phyloP scores from a whole-genome alignment of 2,113 vertebrate species.

The Alectura lathami region DNA sequence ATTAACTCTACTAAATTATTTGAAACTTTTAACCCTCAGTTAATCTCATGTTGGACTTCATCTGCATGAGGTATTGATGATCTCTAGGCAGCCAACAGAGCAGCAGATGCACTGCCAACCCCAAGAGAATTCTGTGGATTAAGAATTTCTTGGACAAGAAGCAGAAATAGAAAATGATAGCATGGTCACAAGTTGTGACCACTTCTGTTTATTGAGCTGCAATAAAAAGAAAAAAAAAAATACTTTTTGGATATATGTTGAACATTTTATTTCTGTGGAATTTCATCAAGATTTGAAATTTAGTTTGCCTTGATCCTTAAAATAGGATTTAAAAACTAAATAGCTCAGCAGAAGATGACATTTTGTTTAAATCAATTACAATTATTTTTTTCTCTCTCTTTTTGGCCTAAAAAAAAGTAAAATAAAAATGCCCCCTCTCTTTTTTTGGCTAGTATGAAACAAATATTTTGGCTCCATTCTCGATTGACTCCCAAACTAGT shows the following conservation, averaged over 20 bases:
- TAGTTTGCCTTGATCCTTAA: not conserved
- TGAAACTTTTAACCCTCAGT: not conserved
- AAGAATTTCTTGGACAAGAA: not conserved
- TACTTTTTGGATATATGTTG: not conserved
- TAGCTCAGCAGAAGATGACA: not conserved
- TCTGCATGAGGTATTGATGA: not conserved
- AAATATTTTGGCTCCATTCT: not conserved
- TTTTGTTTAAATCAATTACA: not conserved
- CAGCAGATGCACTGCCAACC: not conserved
- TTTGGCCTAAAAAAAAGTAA: not conserved
- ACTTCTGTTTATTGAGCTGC: not conserved
- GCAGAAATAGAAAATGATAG: not conserved
- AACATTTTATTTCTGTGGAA: not conserved
- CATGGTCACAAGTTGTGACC: not conserved
- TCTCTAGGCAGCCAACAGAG: not conserved
- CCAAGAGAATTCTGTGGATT: not conserved
- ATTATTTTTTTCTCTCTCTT: too few species aligned
- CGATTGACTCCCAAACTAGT: not conserved
- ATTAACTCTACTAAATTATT: not conserved
- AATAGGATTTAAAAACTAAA: not conserved
- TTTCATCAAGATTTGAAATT: not conserved
- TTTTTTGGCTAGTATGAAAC: not conserved
- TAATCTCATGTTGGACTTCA: not conserved
- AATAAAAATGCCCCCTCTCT: not conserved
- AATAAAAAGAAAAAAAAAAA: not conserved